Conservation (phyloP, 2,113 vertebrate species). For the Bubalus kerabau region DNA sequence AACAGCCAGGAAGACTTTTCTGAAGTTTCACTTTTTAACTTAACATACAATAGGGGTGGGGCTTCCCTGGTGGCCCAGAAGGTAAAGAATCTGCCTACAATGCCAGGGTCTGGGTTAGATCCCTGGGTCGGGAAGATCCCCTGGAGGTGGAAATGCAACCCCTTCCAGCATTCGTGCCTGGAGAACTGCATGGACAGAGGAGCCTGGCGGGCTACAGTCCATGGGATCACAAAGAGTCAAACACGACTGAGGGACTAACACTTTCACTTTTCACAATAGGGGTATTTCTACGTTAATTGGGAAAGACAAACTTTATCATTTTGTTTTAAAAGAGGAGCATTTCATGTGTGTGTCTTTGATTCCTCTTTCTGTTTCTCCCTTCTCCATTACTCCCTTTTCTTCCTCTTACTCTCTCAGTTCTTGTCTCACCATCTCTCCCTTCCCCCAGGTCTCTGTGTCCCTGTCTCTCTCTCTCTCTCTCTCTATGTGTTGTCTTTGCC, state of each 20-base stretch:
- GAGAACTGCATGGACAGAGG: background rate
- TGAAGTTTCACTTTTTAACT: background rate
- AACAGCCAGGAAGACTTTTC: background rate
- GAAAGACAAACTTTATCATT: background rate
- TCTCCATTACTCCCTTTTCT: background rate
- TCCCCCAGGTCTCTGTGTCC: background rate
- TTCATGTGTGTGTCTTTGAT: background rate
- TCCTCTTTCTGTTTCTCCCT: background rate
- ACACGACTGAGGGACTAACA: too few species aligned
- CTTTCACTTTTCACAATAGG: background rate
- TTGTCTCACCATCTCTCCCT: background rate
- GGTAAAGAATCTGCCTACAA: background rate
- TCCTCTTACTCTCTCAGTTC: background rate
- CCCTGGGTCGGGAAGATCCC: background rate
- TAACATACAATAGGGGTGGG: background rate
- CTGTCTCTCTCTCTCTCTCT: background rate
- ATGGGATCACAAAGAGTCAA: background rate
- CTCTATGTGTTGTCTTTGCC: background rate
- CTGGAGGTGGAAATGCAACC: background rate
- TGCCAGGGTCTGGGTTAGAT: background rate
- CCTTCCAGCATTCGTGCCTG: background rate
- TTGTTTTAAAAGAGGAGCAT: background rate
- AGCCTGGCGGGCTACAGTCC: background rate
- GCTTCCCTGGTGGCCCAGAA: background rate
- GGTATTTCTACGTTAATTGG: background rate